Evolutionary conservation across 2,113 vertebrate species (phyloP).

Genomic region (Lophius piscatorius): DNA sequence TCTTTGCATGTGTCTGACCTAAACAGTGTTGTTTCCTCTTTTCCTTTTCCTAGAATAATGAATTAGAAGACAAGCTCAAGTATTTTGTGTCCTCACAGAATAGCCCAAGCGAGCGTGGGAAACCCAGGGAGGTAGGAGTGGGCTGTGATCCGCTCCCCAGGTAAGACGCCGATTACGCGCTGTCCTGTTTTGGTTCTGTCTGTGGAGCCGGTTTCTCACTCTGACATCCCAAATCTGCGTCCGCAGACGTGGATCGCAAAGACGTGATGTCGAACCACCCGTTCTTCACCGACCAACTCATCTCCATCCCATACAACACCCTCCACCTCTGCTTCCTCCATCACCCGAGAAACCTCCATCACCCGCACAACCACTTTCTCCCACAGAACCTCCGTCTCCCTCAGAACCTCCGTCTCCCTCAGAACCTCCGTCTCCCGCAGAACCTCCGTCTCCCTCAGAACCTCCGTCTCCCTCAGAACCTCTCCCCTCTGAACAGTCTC

Average conservation of each 20-base stretch:
- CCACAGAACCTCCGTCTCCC: background rate
- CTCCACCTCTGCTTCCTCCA: background rate
- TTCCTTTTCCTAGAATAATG: slow-evolving; percentile 90
- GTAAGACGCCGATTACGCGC: slow-evolving; percentile 73
- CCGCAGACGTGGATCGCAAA: slow-evolving; percentile 60
- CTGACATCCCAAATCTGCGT: slow-evolving; percentile 54
- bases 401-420: background rate
- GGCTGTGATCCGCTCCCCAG: slow-evolving; percentile 87
- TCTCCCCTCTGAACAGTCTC: background rate
- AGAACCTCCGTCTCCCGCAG: background rate
- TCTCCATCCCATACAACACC: slow-evolving; percentile 33
- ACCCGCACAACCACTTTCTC: background rate
- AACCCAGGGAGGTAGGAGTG: slow-evolving; percentile 89
- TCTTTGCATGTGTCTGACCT: slow-evolving; percentile 70
- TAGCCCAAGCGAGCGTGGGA: slow-evolving; percentile 54
- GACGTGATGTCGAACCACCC: slow-evolving; percentile 41
- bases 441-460: background rate
- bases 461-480: background rate
- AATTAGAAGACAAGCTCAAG: slow-evolving; percentile 95
- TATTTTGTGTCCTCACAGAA: slow-evolving; percentile 89
- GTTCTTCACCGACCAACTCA: slow-evolving; percentile 31
- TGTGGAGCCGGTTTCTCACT: slow-evolving; percentile 30
- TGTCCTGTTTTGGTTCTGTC: background rate
- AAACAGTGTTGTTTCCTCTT: slow-evolving; percentile 74
- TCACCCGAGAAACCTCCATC: background rate